Percentiles rank a stretch among this genome's conserved stretches.
These are phyloP conservation scores for Cybosia mesomella DNA, from an alignment of 2,888 invertebrate species.

Conservation along the genomic window DNA sequence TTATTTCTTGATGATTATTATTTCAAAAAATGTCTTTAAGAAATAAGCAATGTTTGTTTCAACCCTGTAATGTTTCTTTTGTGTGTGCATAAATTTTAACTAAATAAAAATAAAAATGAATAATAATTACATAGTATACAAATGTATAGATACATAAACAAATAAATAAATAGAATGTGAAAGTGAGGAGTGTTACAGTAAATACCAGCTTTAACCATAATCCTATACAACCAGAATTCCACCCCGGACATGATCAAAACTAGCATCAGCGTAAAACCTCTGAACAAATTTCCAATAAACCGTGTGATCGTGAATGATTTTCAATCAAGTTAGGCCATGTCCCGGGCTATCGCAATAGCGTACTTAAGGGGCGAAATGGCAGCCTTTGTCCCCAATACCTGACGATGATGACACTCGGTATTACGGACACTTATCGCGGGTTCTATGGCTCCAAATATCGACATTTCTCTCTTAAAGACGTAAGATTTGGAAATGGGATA, in stretches of 20 bases:
- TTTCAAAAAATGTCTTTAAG: too few relatives aligned
- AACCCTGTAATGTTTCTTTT: too few relatives aligned
- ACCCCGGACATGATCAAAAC: neutral
- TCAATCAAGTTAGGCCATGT: slow-evolving; percentile 49
- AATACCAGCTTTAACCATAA: too few relatives aligned
- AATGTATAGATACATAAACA: too few relatives aligned
- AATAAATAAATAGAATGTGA: too few relatives aligned
- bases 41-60: too few relatives aligned
- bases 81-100: too few relatives aligned
- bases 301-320: slow-evolving; percentile 50
- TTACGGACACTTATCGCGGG: slow-evolving; percentile 2
- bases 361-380: slow-evolving; percentile 16
- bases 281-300: slow-evolving; percentile 15
- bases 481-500: neutral
- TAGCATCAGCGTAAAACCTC: slow-evolving; percentile 7
- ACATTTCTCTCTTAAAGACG: neutral
- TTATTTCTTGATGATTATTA: too few relatives aligned
- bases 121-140: too few relatives aligned
- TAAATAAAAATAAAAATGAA: too few relatives aligned
- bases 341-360: slow-evolving; percentile 12
- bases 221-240: neutral
- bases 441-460: slow-evolving; percentile 1
- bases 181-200: too few relatives aligned
- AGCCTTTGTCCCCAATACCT: slow-evolving; percentile 15
- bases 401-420: slow-evolving; percentile 15